These are phyloP conservation scores for Tor tambroides DNA, from an alignment of 2,113 vertebrate species.

Conservation along the genomic window DNA sequence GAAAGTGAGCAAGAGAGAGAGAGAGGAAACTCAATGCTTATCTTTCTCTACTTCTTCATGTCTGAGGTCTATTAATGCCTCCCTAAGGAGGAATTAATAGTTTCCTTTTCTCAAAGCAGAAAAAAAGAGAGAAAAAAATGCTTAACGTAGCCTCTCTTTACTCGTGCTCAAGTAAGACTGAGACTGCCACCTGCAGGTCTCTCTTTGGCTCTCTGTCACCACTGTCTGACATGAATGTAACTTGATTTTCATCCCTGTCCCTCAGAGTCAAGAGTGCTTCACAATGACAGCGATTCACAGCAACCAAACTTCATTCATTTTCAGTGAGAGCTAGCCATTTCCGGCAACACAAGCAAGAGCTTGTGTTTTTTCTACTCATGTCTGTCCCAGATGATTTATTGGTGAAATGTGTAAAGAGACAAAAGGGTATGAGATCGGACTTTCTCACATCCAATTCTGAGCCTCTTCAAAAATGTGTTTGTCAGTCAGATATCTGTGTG, in stretches of 20 bases:
- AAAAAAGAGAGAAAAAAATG: conserved; percentile 62
- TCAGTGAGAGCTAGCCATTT: background rate
- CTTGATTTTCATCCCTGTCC: background rate
- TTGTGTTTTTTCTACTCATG: background rate
- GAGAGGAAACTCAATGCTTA: conserved; percentile 14
- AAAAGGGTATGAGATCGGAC: background rate
- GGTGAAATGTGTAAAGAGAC: background rate
- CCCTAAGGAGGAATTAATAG: conserved; percentile 77
- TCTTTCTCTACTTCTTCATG: conserved; percentile 39
- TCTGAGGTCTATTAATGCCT: conserved; percentile 66
- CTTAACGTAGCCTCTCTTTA: conserved; percentile 23
- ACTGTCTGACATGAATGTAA: background rate
- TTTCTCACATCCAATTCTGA: background rate
- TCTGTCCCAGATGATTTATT: background rate
- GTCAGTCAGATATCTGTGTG: background rate
- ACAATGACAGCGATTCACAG: background rate
- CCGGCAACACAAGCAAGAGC: background rate
- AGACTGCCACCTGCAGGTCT: conserved; percentile 72
- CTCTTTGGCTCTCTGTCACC: background rate
- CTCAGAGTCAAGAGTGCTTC: background rate
- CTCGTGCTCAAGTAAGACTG: conserved; percentile 59
- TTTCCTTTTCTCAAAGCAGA: conserved; percentile 71
- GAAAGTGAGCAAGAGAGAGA: background rate
- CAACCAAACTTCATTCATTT: background rate
- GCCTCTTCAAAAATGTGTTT: background rate